A percentile compares a stretch with the other conserved stretches of the same genome.
Evolutionary conservation across 1,140 invertebrate genomes (phyloP).

Genomic region (Eubasilissa regina): DNA sequence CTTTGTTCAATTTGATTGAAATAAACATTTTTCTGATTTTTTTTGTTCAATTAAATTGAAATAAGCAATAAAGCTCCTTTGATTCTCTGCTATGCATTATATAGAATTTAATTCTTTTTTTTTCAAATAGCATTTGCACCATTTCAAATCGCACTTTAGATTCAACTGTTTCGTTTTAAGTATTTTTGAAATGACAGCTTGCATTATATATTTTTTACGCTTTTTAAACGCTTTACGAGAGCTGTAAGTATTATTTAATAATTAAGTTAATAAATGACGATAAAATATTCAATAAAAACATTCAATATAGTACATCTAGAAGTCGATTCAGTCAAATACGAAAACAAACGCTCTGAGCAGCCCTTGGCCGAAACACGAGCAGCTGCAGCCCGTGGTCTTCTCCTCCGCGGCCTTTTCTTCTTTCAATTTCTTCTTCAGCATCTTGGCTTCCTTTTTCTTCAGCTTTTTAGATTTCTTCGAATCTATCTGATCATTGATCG

Average conservation of each 20-base stretch:
- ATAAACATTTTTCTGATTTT: too few species aligned
- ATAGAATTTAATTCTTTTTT: constrained; percentile 62
- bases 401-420: constrained; percentile 61
- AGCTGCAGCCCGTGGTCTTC: constrained; percentile 66
- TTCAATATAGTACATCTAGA: neutral
- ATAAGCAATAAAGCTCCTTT: constrained; percentile 38
- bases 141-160: constrained; percentile 2
- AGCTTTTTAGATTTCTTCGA: constrained; percentile 46
- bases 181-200: too few species aligned
- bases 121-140: constrained; percentile 10
- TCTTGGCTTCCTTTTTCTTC: constrained; percentile 49
- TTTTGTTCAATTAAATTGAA: constrained; percentile 34
- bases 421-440: constrained; percentile 63
- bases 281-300: constrained; percentile 15
- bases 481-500: constrained; percentile 32
- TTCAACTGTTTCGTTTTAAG: too few species aligned
- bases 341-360: constrained; percentile 69
- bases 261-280: neutral
- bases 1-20: constrained; percentile 35
- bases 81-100: neutral
- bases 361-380: constrained; percentile 66
- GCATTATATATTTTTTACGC: constrained; percentile 2
- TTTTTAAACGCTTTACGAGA: constrained; percentile 27
- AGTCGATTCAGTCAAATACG: constrained; percentile 66
- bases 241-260: neutral